Conservation (phyloP, 2,113 vertebrate species). For the Cephalopterus ornatus region DNA sequence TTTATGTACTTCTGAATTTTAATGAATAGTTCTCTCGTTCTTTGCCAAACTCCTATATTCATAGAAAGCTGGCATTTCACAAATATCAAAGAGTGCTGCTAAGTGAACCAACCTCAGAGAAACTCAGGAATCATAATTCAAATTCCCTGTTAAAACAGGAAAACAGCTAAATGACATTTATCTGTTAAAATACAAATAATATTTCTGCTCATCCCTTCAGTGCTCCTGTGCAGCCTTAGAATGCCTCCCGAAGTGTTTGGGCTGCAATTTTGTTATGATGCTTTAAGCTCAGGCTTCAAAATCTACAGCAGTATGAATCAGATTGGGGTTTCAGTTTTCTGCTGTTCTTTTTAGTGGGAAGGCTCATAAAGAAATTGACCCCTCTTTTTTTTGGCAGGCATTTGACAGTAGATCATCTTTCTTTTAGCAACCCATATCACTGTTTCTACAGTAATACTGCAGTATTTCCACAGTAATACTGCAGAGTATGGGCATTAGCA, state of each 20-base stretch:
- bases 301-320: constrained; percentile 11
- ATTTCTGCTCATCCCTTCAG: constrained; percentile 14
- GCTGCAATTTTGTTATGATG: background rate
- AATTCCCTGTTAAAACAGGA: constrained; percentile 53
- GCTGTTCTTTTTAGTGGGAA: constrained; percentile 32
- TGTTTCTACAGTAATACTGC: constrained; percentile 53
- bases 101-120: constrained; percentile 66
- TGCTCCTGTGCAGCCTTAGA: background rate
- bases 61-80: constrained; percentile 74
- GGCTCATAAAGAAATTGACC: constrained; percentile 26
- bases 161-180: constrained; percentile 59
- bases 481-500: background rate
- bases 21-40: constrained; percentile 68
- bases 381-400: constrained; percentile 9
- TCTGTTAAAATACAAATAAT: constrained; percentile 54
- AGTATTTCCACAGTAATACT: constrained; percentile 31
- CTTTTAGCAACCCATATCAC: constrained; percentile 37
- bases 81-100: constrained; percentile 70
- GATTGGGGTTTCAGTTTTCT: background rate
- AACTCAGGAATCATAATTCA: constrained; percentile 59
- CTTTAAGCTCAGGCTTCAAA: constrained; percentile 28
- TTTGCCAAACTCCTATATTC: constrained; percentile 72
- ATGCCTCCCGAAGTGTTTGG: background rate
- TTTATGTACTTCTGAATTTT: constrained; percentile 72
- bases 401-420: constrained; percentile 45